Base-by-base conservation (phyloP, 2,113 vertebrate genomes). In the Tenrec ecaudatus region DNA sequence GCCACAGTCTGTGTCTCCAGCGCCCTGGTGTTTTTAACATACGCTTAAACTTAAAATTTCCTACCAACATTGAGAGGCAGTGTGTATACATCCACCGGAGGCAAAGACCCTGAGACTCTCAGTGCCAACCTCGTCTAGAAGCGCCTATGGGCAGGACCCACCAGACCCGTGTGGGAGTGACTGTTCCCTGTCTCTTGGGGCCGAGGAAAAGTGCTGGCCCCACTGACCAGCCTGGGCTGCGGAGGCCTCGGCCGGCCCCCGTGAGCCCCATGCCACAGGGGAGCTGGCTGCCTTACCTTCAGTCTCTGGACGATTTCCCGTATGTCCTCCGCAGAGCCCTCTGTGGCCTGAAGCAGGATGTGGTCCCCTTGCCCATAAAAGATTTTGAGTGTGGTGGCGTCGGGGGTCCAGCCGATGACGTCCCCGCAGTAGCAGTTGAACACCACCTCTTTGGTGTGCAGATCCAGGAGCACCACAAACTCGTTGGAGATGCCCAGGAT, bases 371-470 rank as follows among this genome's bases (percentile, higher is more conserved):
- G 96, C 0, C 99, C 99, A 0, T 99, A 99, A 95, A 99, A 99
- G 76, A 99, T 97, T 97, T 99, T 99, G 22, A 99, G 43, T 0
- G 98, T 88, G 11, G 98, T 86, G 0, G 97, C 93, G n/a, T 99
- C 99, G 0, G 98, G 98, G 0, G 98, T 99, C 99, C 99, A 99
- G 14, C 99, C 99, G 0, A 99, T 99, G 82, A 99, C 99, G 0
- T 99, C 99, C 0, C 98, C 98, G 1, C 99, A 99, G 97, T 99
- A 99, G 93, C 99, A 99, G 94, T 99, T 99, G 75, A 99, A 99
- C 2, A 99, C 99, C 76, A 99, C 99, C 38, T 99, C 99, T 95
- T 99, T 99, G 93, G 98, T 98, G 17, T 29, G 92, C 0, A 98
- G 95, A 94, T 99, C 99, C 9, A 98, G 78, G 9, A 99, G 94